phyloP scores from a whole-genome alignment of 2,113 vertebrate species.

The Cromileptes altivelis region DNA sequence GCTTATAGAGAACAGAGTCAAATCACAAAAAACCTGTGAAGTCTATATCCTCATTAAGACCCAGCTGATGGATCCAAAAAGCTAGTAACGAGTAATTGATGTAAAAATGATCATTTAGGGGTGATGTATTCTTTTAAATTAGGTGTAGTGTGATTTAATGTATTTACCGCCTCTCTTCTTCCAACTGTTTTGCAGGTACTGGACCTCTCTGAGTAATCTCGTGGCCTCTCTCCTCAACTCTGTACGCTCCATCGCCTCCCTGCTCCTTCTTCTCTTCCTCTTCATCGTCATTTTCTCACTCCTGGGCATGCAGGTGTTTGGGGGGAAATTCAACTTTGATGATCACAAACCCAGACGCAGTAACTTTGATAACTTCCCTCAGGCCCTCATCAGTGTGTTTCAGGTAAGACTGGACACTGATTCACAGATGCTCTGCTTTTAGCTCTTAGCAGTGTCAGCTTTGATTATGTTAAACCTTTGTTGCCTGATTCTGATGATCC shows the following conservation, averaged over 20 bases:
- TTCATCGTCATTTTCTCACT: slow-evolving; percentile 96
- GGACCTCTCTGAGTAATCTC: slow-evolving; percentile 94
- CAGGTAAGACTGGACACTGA: slow-evolving; percentile 84
- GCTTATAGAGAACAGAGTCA: no score
- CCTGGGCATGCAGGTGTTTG: slow-evolving; percentile 98
- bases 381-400: slow-evolving; percentile 97
- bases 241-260: slow-evolving; percentile 94
- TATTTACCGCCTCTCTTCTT: neutral
- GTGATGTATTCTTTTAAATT: no score
- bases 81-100: no score
- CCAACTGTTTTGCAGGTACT: slow-evolving; percentile 86
- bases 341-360: slow-evolving; percentile 89
- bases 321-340: slow-evolving; percentile 94
- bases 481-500: neutral
- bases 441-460: neutral
- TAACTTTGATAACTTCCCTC: slow-evolving; percentile 97
- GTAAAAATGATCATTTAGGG: no score
- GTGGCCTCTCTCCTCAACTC: slow-evolving; percentile 97
- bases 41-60: no score
- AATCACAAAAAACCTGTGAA: no score
- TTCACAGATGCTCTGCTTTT: neutral
- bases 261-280: slow-evolving; percentile 97
- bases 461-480: neutral
- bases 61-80: no score
- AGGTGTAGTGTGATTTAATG: neutral